Percentiles rank a stretch among this genome's conserved stretches.
phyloP scores from a whole-genome alignment of 2,888 invertebrate genomes.

The Teleiodes luculella region DNA sequence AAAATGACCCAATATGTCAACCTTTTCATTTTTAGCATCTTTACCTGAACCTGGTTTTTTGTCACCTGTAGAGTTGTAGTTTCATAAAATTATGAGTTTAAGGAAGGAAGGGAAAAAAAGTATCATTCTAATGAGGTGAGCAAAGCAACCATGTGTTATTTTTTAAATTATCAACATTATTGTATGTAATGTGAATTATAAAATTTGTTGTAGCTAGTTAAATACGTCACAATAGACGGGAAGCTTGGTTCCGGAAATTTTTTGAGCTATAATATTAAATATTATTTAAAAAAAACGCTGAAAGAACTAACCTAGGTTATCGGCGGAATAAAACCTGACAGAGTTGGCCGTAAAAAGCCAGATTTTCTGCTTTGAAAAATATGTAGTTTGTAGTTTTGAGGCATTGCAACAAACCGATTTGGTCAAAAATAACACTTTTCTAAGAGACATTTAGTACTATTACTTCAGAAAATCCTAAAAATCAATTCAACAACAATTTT shows the following conservation, averaged over 20 bases:
- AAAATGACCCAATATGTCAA: slow-evolving; percentile 75
- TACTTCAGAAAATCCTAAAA: slow-evolving; percentile 38
- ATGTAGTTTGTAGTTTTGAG: slow-evolving; percentile 46
- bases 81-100: no score
- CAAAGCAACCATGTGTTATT: no score
- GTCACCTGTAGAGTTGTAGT: neutral
- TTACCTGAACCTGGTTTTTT: slow-evolving; percentile 30
- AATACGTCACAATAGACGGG: no score
- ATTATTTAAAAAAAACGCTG: neutral
- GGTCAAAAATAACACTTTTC: slow-evolving; percentile 60
- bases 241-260: no score
- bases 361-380: slow-evolving; percentile 50
- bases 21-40: slow-evolving; percentile 43
- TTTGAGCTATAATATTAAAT: no score
- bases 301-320: slow-evolving; percentile 69
- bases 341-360: slow-evolving; percentile 52
- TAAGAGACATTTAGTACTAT: slow-evolving; percentile 56
- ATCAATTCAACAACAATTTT: slow-evolving; percentile 33
- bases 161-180: no score
- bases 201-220: no score
- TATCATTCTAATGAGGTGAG: no score
- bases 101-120: no score
- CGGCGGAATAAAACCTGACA: slow-evolving; percentile 56
- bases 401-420: slow-evolving; percentile 54
- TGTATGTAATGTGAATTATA: no score